These are phyloP conservation scores for Smithornis capensis DNA, from an alignment of 2,113 vertebrate genomes.

Conservation along the genomic window DNA sequence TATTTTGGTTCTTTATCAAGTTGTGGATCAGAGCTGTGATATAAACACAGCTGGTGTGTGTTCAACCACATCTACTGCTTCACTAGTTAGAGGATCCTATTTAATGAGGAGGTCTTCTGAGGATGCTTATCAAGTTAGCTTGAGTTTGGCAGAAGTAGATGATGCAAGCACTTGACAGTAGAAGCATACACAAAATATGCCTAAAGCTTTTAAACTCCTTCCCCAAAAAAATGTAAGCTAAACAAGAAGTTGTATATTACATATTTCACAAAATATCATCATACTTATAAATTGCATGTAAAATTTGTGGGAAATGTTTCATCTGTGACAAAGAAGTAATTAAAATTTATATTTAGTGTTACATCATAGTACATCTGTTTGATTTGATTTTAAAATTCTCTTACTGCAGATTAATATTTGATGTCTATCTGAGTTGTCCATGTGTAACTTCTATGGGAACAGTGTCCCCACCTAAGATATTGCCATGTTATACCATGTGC, in stretches of 20 bases:
- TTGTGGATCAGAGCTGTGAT: conserved; percentile 4
- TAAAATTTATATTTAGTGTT: background rate
- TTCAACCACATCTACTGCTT: conserved; percentile 5
- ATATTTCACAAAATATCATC: background rate
- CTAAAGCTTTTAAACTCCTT: background rate
- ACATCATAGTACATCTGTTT: background rate
- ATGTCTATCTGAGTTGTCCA: background rate
- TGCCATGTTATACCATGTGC: background rate
- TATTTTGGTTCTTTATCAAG: conserved; percentile 56
- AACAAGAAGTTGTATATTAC: background rate
- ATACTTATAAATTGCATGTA: background rate
- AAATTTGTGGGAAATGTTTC: background rate
- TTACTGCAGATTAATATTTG: background rate
- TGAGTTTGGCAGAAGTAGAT: background rate
- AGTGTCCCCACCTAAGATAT: background rate
- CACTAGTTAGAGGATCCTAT: background rate
- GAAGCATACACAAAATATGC: background rate
- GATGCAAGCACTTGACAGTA: background rate
- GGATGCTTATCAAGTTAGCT: conserved; percentile 18
- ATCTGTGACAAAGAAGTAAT: background rate
- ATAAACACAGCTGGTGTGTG: conserved; percentile 57
- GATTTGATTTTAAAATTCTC: background rate
- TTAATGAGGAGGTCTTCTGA: background rate
- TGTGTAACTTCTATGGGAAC: background rate
- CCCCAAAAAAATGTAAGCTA: background rate